phyloP scores from a whole-genome alignment of 2,888 invertebrate species.

The Epirrita christyi region DNA sequence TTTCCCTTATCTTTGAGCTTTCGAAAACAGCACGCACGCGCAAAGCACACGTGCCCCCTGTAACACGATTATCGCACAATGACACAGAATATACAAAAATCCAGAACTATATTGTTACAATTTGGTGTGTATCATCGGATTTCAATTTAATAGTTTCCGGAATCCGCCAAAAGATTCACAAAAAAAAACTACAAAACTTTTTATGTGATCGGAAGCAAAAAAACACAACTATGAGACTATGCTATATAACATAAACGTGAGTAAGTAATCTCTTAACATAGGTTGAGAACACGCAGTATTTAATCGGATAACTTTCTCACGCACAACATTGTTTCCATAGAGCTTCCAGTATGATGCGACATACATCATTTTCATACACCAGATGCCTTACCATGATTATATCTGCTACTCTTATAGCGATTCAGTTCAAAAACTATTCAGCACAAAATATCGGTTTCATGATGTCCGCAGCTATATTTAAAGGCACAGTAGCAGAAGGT shows the following conservation, averaged over 20 bases:
- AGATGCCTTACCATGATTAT: too few species aligned
- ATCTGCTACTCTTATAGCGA: too few species aligned
- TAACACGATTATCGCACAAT: slow-evolving; percentile 64
- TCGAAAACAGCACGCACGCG: slow-evolving; percentile 73
- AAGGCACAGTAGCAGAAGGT: too few species aligned
- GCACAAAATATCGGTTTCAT: too few species aligned
- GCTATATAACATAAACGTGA: slow-evolving; percentile 34
- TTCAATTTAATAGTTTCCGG: slow-evolving; percentile 70
- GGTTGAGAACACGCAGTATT: slow-evolving; percentile 55
- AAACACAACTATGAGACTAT: slow-evolving; percentile 45
- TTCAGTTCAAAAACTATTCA: too few species aligned
- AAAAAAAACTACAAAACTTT: slow-evolving; percentile 45
- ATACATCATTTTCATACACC: background rate
- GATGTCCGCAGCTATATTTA: too few species aligned
- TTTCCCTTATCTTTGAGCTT: slow-evolving; percentile 62
- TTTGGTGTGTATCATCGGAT: slow-evolving; percentile 43
- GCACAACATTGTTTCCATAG: background rate
- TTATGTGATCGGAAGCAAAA: slow-evolving; percentile 65
- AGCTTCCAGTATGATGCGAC: too few species aligned
- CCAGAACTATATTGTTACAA: slow-evolving; percentile 7
- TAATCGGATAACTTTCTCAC: slow-evolving; percentile 42
- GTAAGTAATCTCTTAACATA: slow-evolving; percentile 59
- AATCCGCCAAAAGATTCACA: slow-evolving; percentile 53
- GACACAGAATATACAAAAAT: slow-evolving; percentile 13
- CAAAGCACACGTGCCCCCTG: slow-evolving; percentile 76